Evolutionary conservation across 2,797 vertebrate genomes (phyloP), one percentile per base, ranked within the genome.

Genomic region (Pseudochirops cupreus): DNA sequence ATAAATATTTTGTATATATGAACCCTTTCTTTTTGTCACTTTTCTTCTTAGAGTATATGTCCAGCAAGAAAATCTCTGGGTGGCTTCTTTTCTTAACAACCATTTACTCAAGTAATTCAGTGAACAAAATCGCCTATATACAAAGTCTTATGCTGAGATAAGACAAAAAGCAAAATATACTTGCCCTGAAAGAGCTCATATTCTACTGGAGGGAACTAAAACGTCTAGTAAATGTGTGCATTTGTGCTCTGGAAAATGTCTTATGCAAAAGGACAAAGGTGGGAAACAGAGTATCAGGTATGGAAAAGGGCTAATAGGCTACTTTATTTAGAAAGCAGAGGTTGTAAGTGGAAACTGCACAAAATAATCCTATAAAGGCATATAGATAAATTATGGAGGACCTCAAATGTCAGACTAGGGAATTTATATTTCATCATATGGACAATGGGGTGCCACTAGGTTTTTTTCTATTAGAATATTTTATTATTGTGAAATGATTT

Each of bases 401-500:
- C 21, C 21, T 87, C 39, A 46, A 11, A 50, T 50, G 39, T 87
- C 74, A 50, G 21, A 50, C 21, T 26, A 87, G 18, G 74, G 24
- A 87, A 46, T 87, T 87, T 87, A 87, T 87, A 50, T 87, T 87
- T 87, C 46, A 87, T 87, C 74, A 50, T 50, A 26, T 50, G 39
- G 74, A 46, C 39, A 87, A 26, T 26, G 10, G 21, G 39, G 39
- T 24, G 21, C 74, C 21, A 87, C 31, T 46, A 87, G 74, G 0
- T 46, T 82, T 87, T 46, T 74, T 46, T 87, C 21, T 50, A 46
- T 50, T 87, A 87, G 50, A 50, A 39, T 39, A 82, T 82, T 82
- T 82, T 39, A 87, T 87, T 50, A 87, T 50, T 87, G 74, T 87
- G 74, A 87, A 87, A 87, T 82, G n/a, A 82, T 87, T 87, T 87